phyloP scores from a whole-genome alignment of 2,797 vertebrate species.

The Odontamblyopus lacepedii region DNA sequence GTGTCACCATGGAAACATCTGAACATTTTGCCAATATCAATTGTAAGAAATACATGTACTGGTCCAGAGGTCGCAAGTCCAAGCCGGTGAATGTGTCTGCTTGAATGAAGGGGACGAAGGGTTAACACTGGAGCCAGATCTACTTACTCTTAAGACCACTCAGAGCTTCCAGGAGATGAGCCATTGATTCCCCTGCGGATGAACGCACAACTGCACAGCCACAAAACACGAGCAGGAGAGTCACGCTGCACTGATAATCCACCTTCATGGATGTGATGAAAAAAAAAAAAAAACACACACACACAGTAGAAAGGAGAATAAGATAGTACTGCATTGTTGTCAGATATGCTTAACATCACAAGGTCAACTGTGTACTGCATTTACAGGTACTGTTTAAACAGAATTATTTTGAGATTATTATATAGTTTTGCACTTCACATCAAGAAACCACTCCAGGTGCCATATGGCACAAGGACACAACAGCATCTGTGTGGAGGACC shows the following conservation, averaged over 20 bases:
- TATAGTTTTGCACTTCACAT: too few species aligned
- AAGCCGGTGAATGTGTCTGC: conserved; percentile 1
- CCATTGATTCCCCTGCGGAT: conserved; percentile 60
- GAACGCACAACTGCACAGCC: conserved; percentile 48
- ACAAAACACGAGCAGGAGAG: conserved; percentile 40
- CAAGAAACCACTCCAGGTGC: too few species aligned
- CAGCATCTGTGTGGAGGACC: too few species aligned
- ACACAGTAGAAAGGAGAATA: conserved; percentile 26
- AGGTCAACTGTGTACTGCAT: not conserved
- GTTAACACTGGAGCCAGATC: conserved; percentile 40
- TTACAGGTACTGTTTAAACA: not conserved
- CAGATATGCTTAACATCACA: conserved; percentile 8
- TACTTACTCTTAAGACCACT: conserved; percentile 37
- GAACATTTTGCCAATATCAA: too few species aligned
- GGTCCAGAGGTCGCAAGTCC: not conserved
- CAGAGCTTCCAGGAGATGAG: conserved; percentile 59
- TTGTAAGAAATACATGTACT: not conserved
- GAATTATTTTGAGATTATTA: not conserved
- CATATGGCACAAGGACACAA: too few species aligned
- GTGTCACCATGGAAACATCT: too few species aligned
- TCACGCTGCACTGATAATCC: conserved; percentile 57
- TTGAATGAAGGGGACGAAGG: conserved; percentile 9
- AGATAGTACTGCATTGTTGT: conserved; percentile 16
- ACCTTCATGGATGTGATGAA: conserved; percentile 56
- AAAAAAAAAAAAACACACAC: conserved; percentile 23